These are phyloP conservation scores for Masticophis lateralis DNA, from an alignment of 2,797 vertebrate genomes.

Conservation along the genomic window DNA sequence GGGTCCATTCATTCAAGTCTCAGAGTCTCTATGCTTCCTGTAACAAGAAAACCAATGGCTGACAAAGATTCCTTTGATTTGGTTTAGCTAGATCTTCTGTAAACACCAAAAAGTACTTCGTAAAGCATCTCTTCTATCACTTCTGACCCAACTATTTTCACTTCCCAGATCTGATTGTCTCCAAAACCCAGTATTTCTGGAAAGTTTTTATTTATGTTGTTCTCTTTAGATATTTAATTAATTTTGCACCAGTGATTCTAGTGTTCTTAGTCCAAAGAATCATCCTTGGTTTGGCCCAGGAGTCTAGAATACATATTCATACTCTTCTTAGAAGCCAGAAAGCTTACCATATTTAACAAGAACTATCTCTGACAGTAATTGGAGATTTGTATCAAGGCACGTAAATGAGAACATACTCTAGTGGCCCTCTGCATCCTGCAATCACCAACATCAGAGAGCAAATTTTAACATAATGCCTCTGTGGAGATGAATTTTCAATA, in stretches of 20 bases:
- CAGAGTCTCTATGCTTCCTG: neutral
- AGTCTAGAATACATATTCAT: constrained; percentile 77
- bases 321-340: constrained; percentile 66
- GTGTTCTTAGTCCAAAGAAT: constrained; percentile 60
- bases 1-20: neutral
- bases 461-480: constrained; percentile 73
- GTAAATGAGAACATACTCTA: constrained; percentile 75
- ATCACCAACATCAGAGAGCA: constrained; percentile 74
- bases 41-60: neutral
- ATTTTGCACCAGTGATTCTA: constrained; percentile 65
- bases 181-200: constrained; percentile 58
- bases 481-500: constrained; percentile 71
- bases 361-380: constrained; percentile 76
- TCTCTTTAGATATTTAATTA: constrained; percentile 72
- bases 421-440: constrained; percentile 70
- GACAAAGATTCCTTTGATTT: neutral
- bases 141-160: constrained; percentile 15
- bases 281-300: constrained; percentile 70
- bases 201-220: constrained; percentile 54
- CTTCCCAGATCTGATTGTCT: constrained; percentile 53
- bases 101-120: neutral
- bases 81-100: neutral
- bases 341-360: constrained; percentile 74
- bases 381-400: constrained; percentile 77
- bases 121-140: constrained; percentile 15